phyloP scores from a whole-genome alignment of 1,140 invertebrate genomes.

The Drosophila arawakana region DNA sequence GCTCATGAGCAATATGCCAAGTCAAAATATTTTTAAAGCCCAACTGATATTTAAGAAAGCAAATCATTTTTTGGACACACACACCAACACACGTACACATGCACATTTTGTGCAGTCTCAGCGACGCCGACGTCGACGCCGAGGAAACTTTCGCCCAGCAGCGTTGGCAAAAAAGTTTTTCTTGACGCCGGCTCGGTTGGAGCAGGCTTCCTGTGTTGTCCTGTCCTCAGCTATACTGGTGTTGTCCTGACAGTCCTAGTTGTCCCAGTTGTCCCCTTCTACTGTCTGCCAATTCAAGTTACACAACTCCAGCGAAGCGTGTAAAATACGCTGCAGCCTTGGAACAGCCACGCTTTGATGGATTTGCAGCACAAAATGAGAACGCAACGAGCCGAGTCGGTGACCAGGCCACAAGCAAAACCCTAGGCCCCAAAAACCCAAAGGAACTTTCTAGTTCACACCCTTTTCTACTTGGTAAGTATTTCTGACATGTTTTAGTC shows the following conservation, averaged over 20 bases:
- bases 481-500: slow-evolving; percentile 14
- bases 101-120: slow-evolving; percentile 70
- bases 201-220: slow-evolving; percentile 39
- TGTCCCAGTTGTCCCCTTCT: slow-evolving; percentile 24
- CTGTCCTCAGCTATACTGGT: slow-evolving; percentile 8
- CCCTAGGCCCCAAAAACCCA: not conserved
- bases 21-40: slow-evolving; percentile 61
- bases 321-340: slow-evolving; percentile 71
- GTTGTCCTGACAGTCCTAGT: slow-evolving; percentile 10
- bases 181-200: slow-evolving; percentile 23
- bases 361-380: slow-evolving; percentile 61
- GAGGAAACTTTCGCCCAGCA: slow-evolving; percentile 69
- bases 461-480: slow-evolving; percentile 3
- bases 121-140: slow-evolving; percentile 26
- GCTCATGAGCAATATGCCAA: slow-evolving; percentile 30
- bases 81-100: slow-evolving; percentile 16
- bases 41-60: slow-evolving; percentile 48
- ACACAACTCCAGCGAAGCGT: slow-evolving; percentile 78
- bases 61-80: slow-evolving; percentile 65
- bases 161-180: slow-evolving; percentile 73
- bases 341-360: slow-evolving; percentile 62
- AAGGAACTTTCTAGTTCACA: slow-evolving; percentile 26
- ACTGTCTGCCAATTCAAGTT: slow-evolving; percentile 69
- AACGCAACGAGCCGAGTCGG: slow-evolving; percentile 31
- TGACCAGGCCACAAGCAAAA: slow-evolving; percentile 35